Evolutionary conservation across 2,888 invertebrate species (phyloP), one percentile per base, ranked within the genome.

Genomic region (Sinopyrophorus schimmeli): DNA sequence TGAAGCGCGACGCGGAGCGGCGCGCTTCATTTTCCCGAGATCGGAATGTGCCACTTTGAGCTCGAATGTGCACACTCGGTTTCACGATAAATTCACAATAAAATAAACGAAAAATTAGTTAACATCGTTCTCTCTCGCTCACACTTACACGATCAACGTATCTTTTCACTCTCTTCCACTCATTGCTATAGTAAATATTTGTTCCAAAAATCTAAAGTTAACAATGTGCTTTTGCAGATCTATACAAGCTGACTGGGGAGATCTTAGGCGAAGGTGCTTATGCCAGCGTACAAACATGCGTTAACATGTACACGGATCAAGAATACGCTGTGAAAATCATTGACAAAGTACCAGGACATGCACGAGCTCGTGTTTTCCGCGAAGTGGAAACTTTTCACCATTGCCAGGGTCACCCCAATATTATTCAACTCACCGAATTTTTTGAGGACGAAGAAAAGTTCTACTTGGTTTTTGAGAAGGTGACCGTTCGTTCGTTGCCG

Each of bases 361-460:
- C 92, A 67, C 86, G 97, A 64, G 89, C 89, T 68, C 83, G 97
- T 32, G 92, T 98, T 66, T 93, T 97, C 80, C 92, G 95, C 66
- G 98, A 98, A 77, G 96, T 98, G 69, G 97, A 98, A 80, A 97
- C 95, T 60, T 97, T 98, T 83, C 93, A 96, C 78, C 91, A 96
- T 77, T 98, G 97, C 77, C 90, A 92, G 76, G 93, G 93, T 63
- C 96, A 98, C 78, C 90, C 92, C 54, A 94, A 97, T 76, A 96
- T 99, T 76, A 90, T 98, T 73, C 95, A 97, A 78, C 83, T 99
- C 75, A 88, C 93, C 67, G 97, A 98, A 76, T 93, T 92, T 79
- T 93, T 95, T 76, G 96, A 97, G 77, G 96, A 96, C 78, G 92
- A 93, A 68, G 92, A 92, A 76, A 89, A 88, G 78, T 97, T 96